Evolutionary conservation across 2,797 vertebrate genomes (phyloP).

Genomic region (Propithecus perrieri): DNA sequence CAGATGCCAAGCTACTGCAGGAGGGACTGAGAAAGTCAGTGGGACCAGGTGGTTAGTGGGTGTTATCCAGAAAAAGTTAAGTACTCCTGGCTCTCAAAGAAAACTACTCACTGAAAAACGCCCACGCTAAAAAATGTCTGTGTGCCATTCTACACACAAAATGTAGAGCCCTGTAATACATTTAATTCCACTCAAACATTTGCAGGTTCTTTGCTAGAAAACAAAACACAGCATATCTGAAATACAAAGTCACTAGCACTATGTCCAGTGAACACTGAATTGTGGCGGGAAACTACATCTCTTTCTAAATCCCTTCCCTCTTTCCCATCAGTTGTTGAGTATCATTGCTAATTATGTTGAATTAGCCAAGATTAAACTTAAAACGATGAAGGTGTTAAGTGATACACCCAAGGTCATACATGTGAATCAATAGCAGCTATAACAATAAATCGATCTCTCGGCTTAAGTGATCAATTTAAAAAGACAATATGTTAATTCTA

Average conservation of each 20-base stretch:
- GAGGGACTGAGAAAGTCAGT: constrained; percentile 4
- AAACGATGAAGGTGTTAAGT: background rate
- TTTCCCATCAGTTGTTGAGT: background rate
- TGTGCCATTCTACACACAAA: constrained; percentile 57
- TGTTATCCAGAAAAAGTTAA: constrained; percentile 56
- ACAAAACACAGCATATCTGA: constrained; percentile 8
- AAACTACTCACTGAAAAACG: constrained; percentile 64
- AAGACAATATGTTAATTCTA: background rate
- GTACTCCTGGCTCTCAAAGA: constrained; percentile 61
- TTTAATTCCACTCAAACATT: constrained; percentile 61
- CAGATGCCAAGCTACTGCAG: background rate
- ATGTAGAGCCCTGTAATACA: constrained; percentile 43
- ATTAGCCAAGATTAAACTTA: constrained; percentile 1
- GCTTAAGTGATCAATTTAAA: background rate
- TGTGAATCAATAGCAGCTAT: background rate
- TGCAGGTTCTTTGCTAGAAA: constrained; percentile 47
- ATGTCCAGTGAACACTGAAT: background rate
- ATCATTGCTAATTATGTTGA: background rate
- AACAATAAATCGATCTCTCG: background rate
- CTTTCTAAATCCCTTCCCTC: constrained; percentile 5
- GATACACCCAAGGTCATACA: background rate
- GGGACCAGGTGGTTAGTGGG: constrained; percentile 66
- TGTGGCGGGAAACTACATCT: background rate
- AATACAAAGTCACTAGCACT: background rate
- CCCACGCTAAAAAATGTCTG: constrained; percentile 61